These are phyloP conservation scores for Doryteuthis pealeii DNA, from an alignment of 1,140 invertebrate genomes.

Conservation along the genomic window DNA sequence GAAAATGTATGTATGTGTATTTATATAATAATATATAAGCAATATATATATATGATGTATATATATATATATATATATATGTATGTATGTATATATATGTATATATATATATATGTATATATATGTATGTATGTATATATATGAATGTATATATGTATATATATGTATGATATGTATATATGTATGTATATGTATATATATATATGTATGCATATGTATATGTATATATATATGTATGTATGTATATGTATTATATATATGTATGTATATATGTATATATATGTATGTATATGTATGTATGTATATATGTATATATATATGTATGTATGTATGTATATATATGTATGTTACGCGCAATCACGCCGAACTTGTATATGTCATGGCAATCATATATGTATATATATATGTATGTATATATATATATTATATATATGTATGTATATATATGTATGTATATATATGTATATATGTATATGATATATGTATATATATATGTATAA, in stretches of 20 bases:
- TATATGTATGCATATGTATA: not conserved
- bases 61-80: not conserved
- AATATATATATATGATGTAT: not conserved
- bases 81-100: not conserved
- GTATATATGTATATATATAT: not conserved
- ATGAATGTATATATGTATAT: no score
- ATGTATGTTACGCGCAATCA: not conserved
- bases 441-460: no score
- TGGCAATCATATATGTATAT: not conserved
- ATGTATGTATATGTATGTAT: not conserved
- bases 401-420: not conserved
- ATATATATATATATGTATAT: not conserved
- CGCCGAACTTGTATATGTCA: not conserved
- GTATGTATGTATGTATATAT: not conserved
- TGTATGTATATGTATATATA: not conserved
- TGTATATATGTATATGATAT: no score
- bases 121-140: not conserved
- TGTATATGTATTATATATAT: no score
- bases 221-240: no score
- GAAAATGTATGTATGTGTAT: no score
- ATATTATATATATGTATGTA: no score
- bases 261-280: not conserved
- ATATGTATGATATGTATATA: no score
- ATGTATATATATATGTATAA: no score
- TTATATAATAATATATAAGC: not conserved